Conservation (phyloP, 2,113 vertebrate genomes). For the Nematolebias whitei region DNA sequence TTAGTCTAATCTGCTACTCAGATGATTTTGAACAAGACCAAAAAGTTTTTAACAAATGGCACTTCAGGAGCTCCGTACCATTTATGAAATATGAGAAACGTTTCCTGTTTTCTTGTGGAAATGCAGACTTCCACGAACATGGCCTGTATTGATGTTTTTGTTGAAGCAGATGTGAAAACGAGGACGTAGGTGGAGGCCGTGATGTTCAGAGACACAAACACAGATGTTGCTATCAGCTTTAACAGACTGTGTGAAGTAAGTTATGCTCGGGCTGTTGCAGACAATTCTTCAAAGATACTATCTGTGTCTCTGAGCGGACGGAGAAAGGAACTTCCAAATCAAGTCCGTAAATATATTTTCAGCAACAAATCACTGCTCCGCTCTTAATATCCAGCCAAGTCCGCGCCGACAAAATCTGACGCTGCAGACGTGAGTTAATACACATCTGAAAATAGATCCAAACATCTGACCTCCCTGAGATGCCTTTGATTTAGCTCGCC, state of each 20-base stretch:
- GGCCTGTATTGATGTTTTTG: conserved; percentile 6
- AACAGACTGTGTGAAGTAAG: conserved; percentile 64
- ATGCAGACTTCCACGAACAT: conserved; percentile 19
- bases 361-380: conserved; percentile 75
- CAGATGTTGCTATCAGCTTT: conserved; percentile 59
- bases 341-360: conserved; percentile 58
- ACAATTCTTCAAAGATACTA: conserved; percentile 79
- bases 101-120: conserved; percentile 17
- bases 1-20: too few relatives aligned
- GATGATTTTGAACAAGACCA: too few relatives aligned
- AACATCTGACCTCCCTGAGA: conserved; percentile 44
- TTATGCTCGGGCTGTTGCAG: conserved; percentile 71
- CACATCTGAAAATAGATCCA: conserved; percentile 57
- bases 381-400: conserved; percentile 72
- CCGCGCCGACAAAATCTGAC: conserved; percentile 53
- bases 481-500: conserved; percentile 44
- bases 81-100: conserved; percentile 1
- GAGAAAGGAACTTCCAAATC: conserved; percentile 61
- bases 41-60: neutral
- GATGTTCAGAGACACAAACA: conserved; percentile 46
- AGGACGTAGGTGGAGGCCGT: conserved; percentile 38
- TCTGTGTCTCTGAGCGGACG: conserved; percentile 59
- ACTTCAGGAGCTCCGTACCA: neutral
- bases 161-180: conserved; percentile 41
- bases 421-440: conserved; percentile 41